Base-by-base conservation (phyloP, 2,888 invertebrate species). In the Eulithis testata region DNA sequence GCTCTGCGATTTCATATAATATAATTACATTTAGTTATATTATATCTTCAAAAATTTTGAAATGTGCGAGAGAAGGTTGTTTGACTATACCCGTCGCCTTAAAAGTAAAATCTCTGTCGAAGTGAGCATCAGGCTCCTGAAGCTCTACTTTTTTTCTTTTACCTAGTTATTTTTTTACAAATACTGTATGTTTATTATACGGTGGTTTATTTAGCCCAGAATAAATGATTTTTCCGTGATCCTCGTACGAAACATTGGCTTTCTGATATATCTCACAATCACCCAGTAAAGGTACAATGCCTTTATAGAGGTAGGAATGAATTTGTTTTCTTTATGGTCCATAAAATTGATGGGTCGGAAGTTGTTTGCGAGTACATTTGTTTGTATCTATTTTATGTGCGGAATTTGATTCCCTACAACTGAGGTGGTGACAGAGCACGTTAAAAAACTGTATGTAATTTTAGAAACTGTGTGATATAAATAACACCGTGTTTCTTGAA, bases 311-410 rank as follows among this genome's bases (percentile, higher is more conserved):
- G 70, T 68, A 69, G 70, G 70, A 73, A 72, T 72, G 73, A 72
- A 73, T 73, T 73, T 69, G 72, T 73, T 72, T 73, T 70, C 70
- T 73, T 73, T 73, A 73, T 72, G 72, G 72, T 63, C 70, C 72
- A 73, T 73, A 72, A 73, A 73, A 67, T 72, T 73, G 69, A 73
- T 73, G 70, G 72, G 65, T 66, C 66, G 72, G 72, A 71, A 70
- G 73, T 70, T 73, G 72, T 66, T 66, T 63, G 63, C 56, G 63
- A 69, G 66, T 69, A 59, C 57, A 66, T 73, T 73, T 72, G 73
- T 73, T 72, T 69, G 69, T 69, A 55, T 72, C 70, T 71, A 59
- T 73, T 68, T 69, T 72, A 70, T 69, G 66, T 68, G 66, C 67
- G 64, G 69, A 66, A 49, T 54, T 66, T 69, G 69, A 69, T 69